Evolutionary conservation across 1,140 invertebrate genomes (phyloP).

Genomic region (Amphibalanus amphitrite): DNA sequence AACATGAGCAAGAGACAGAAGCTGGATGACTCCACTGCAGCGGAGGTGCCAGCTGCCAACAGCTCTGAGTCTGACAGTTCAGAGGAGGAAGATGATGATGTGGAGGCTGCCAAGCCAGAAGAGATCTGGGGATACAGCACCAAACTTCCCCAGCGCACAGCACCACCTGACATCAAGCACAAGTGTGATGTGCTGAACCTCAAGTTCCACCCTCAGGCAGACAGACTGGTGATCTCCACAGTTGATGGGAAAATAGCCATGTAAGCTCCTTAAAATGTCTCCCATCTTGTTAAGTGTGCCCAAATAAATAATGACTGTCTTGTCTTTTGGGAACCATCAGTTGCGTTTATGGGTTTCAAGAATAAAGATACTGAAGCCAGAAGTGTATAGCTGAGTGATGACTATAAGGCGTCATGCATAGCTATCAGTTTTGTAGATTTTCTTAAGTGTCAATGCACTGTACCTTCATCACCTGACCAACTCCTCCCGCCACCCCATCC

Average conservation of each 20-base stretch:
- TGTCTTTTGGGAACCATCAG: too few relatives aligned
- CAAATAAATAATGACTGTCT: too few relatives aligned
- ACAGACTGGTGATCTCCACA: neutral
- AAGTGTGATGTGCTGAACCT: neutral
- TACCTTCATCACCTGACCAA: too few relatives aligned
- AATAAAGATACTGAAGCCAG: too few relatives aligned
- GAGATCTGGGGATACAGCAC: neutral
- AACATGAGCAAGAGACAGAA: neutral
- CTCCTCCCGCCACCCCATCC: too few relatives aligned
- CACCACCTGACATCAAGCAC: neutral
- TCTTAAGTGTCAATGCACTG: too few relatives aligned
- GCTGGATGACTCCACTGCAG: neutral
- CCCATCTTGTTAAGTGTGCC: too few relatives aligned
- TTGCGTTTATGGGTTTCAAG: too few relatives aligned
- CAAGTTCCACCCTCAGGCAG: neutral
- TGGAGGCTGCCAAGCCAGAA: neutral
- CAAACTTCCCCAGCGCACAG: neutral
- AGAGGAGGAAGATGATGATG: neutral
- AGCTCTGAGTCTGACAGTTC: neutral
- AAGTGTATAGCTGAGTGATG: too few relatives aligned
- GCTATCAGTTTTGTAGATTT: too few relatives aligned
- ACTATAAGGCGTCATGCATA: too few relatives aligned
- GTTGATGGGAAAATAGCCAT: neutral
- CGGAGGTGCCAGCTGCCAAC: neutral
- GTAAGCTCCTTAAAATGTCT: too few relatives aligned